Evolutionary conservation across 1,140 invertebrate genomes (phyloP).

Genomic region (Bradynema listronoti): DNA sequence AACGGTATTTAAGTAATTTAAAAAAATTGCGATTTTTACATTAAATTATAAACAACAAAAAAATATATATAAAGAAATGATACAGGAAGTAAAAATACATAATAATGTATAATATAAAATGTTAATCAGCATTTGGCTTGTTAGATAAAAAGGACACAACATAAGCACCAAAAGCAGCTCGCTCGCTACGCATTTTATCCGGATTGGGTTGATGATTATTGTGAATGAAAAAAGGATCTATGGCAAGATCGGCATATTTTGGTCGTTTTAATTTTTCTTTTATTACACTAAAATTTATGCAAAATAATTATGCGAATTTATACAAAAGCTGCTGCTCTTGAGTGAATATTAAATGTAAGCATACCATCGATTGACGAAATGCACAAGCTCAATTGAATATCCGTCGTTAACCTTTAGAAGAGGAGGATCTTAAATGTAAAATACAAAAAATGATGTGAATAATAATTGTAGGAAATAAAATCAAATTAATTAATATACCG

Average conservation of each 20-base stretch:
- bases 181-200: background rate
- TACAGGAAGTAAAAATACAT: too few relatives aligned
- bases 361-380: slow-evolving; percentile 9
- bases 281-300: background rate
- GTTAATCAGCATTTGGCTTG: too few relatives aligned
- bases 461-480: background rate
- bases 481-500: background rate
- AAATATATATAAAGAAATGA: too few relatives aligned
- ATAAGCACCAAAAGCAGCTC: background rate
- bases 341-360: too few relatives aligned
- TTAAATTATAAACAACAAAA: background rate
- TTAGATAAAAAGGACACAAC: background rate
- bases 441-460: background rate
- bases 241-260: background rate
- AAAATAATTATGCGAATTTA: background rate
- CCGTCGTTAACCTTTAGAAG: background rate
- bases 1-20: too few relatives aligned
- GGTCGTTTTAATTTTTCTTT: slow-evolving; percentile 1
- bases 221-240: background rate
- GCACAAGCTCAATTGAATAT: slow-evolving; percentile 5
- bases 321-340: too few relatives aligned
- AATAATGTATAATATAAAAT: too few relatives aligned
- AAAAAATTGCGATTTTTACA: too few relatives aligned
- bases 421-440: background rate
- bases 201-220: background rate